Evolutionary conservation across 2,888 invertebrate genomes (phyloP), one percentile per base, ranked within the genome.

Genomic region (Melieria crassipennis): DNA sequence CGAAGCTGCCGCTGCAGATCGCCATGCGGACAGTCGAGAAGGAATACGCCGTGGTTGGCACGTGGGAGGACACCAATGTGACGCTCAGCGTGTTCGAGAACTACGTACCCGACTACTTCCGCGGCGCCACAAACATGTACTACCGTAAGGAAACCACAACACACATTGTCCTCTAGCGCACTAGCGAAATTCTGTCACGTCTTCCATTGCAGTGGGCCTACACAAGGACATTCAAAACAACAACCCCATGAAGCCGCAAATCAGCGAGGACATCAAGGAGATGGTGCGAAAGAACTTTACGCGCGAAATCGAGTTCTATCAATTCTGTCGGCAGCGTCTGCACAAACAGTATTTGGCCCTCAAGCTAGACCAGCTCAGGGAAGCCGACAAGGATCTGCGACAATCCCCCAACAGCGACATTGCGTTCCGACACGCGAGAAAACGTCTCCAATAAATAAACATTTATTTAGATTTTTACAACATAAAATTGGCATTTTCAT

Each of bases 231-330:
- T 90, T 61, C 92, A 93, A 79, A 95, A 96, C 86, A 89, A 91
- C 73, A 96, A 96, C 84, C 91, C 92, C 47, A 95, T 94, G 89
- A 96, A 95, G 83, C 95, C 95, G 0, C 92, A 93, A 0, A 94
- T 96, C 4, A 91, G 92, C 30, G 93, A 95, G 79, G 91, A 92
- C 74, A 92, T 96, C 7, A 93, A 95, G 81, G 91, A 95, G 56
- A 91, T 95, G 73, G 93, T 96, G 10, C 89, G 95, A 73, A 90
- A 89, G 60, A 96, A 96, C 86, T 95, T 96, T 85, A 95, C 95
- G 0, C 89, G 93, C 47, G 96, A 96, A 88, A 94, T 95, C n/a
- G 96, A 96, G 81, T 95, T 96, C 86, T 96, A 96, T 86, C 93
- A 96, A 81, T 96, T 96, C 85, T 95, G 95, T 85, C 91, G 91